Conservation (phyloP, 2,113 vertebrate genomes). For the Actinemys pallida region DNA sequence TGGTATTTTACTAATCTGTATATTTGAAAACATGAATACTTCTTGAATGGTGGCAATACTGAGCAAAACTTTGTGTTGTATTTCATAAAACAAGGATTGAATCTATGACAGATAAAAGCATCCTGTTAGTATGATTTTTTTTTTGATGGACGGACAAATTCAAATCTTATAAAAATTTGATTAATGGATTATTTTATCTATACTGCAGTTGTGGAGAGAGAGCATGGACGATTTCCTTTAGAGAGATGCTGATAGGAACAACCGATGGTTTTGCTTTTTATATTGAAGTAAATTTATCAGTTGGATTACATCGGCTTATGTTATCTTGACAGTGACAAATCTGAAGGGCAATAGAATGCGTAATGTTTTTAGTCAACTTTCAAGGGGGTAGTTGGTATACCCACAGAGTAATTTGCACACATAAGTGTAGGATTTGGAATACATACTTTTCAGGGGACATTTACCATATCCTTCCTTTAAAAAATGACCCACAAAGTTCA, state of each 20-base stretch:
- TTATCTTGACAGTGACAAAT: slow-evolving; percentile 49
- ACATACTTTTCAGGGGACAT: slow-evolving; percentile 20
- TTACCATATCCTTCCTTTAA: neutral
- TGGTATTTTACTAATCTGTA: slow-evolving; percentile 32
- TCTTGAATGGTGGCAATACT: slow-evolving; percentile 49
- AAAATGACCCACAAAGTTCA: fast-evolving
- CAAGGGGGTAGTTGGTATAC: neutral
- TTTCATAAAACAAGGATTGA: slow-evolving; percentile 60
- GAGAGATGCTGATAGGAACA: slow-evolving; percentile 41
- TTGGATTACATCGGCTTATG: slow-evolving; percentile 50
- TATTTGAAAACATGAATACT: slow-evolving; percentile 33
- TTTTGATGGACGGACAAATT: slow-evolving; percentile 64
- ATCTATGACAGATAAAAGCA: slow-evolving; percentile 62
- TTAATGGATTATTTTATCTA: slow-evolving; percentile 69
- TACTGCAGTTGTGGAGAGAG: slow-evolving; percentile 35
- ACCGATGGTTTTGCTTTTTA: slow-evolving; percentile 43
- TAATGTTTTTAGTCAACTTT: slow-evolving; percentile 41
- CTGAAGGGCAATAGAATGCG: slow-evolving; percentile 38
- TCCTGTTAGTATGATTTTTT: slow-evolving; percentile 52
- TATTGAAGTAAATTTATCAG: neutral
- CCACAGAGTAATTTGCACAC: neutral
- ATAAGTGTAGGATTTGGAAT: neutral
- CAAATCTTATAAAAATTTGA: slow-evolving; percentile 65
- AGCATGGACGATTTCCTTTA: slow-evolving; percentile 47
- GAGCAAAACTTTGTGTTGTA: slow-evolving; percentile 42